Base-by-base conservation (phyloP, 2,888 invertebrate species). In the Hirtodrosophila alboralis region DNA sequence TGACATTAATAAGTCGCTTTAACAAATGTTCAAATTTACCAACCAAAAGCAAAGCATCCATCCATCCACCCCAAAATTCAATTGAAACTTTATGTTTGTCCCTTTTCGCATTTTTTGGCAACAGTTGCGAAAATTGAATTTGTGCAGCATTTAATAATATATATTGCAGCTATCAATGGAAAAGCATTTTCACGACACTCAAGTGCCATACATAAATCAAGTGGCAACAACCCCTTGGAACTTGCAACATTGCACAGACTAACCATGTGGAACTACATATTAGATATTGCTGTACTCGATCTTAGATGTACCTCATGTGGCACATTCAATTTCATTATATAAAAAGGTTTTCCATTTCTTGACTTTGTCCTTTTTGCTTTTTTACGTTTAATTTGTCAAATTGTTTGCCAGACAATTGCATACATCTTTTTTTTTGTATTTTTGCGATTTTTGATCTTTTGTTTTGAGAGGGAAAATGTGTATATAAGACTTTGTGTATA, bases 51-150 rank as follows among this genome's bases (percentile, higher is more conserved):
- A 5, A 10, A 14, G 10, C 27, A 31, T n/a, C 44, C 40, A 44
- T 27, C 10, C 14, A 18, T 3, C 18, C 18, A 2, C 18, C 18
- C 18, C 18, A 18, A 3, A 18, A 4, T 5, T 18, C 1, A 18
- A 5, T 18, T 9, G 3, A 28, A 16, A 14, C 3, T 3, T n/a
- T n/a, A 16, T 18, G 2, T 27, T 13, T 38, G n/a, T 12, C 26
- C 41, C 37, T 38, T 34, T 31, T 41, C 36, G 56, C 59, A 38
- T 41, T 62, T 62, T 74, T 76, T 76, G 76, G 54, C 79, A 81
- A 76, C 84, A 81, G 84, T 84, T 81, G 81, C 72, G 66, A 73
- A 75, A 81, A 81, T 76, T 64, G 74, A 79, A 76, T 79, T 73
- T 62, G 59, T 60, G 48, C 69, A 51, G 52, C 68, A 53, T 61